Evolutionary conservation across 2,888 invertebrate species (phyloP), one percentile per base, ranked within the genome.

Genomic region (Tanypteryx hageni): DNA sequence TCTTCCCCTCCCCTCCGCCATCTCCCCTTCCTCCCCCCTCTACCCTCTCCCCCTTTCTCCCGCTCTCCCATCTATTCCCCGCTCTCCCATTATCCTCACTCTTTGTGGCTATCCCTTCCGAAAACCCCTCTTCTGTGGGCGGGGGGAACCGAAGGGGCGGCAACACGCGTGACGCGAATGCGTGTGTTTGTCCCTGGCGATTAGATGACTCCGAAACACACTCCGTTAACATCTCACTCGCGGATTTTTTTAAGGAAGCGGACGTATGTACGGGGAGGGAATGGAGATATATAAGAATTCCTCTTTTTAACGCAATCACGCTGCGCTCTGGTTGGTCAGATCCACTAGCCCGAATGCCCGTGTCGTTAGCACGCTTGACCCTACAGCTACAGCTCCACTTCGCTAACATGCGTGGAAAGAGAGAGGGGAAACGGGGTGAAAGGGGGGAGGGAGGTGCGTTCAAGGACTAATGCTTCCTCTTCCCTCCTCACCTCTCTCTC

Each of bases 91-190:
- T 58, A 85, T 9, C 16, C 56, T 16, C 83, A 14, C 82, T 16
- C 44, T 44, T 44, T 44, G 44, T 44, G 44, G 44, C 1, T 44
- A 44, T 44, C 31, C 44, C 27, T 82, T 31, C 44, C 27, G 11
- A 44, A 82, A 44, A 44, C 82, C 27, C 82, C 14, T 82, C 64
- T 44, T 13, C 64, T n/a, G 11, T 44, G 5, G 44, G 5, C 5
- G 44, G 5, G 44, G 44, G 44, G 5, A 5, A 5, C 22, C 22
- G 76, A 76, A 27, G 22, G 22, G 76, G 10, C n/a, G 76, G 27
- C 11, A 27, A 76, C 22, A 76, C 76, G 76, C 76, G 76, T 68
- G 68, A 68, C 68, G 68, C 68, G 68, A 68, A 68, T 64, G 64
- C 64, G 64, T 14, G 64, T 68, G 68, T n/a, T 9, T n/a, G 68